A percentile compares a stretch with the other conserved stretches of the same genome.
These are phyloP conservation scores for Sebastes minor DNA, from an alignment of 2,797 vertebrate genomes.

Conservation along the genomic window DNA sequence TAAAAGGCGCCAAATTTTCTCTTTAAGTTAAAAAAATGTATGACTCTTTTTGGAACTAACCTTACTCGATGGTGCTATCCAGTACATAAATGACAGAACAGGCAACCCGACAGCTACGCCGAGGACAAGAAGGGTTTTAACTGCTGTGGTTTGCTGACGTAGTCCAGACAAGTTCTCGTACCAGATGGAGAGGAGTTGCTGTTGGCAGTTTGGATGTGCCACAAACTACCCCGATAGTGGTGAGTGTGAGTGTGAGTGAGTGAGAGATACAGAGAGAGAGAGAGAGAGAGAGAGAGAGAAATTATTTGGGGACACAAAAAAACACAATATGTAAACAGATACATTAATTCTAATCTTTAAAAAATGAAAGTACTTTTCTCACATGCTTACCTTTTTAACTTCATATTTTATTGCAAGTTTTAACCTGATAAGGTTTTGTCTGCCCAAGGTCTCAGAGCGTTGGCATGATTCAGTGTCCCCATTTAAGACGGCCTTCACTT, in stretches of 20 bases:
- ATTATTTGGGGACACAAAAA: background rate
- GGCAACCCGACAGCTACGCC: slow-evolving; percentile 90
- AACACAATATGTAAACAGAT: background rate
- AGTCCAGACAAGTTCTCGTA: slow-evolving; percentile 94
- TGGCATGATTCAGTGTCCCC: slow-evolving; percentile 84
- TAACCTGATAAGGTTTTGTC: slow-evolving; percentile 91
- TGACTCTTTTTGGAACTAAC: slow-evolving; percentile 77
- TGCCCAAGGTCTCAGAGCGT: slow-evolving; percentile 63
- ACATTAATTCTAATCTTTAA: background rate
- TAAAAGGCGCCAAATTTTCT: background rate
- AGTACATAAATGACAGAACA: slow-evolving; percentile 89
- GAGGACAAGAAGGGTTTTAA: slow-evolving; percentile 92
- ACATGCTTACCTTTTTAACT: slow-evolving; percentile 91
- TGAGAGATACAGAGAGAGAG: background rate
- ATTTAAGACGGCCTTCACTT: slow-evolving; percentile 94
- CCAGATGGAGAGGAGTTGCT: slow-evolving; percentile 97
- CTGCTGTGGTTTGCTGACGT: slow-evolving; percentile 89
- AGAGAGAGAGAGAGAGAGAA: background rate
- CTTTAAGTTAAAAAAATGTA: background rate
- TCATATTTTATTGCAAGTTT: slow-evolving; percentile 98
- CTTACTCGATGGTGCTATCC: slow-evolving; percentile 96
- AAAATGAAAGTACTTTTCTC: background rate
- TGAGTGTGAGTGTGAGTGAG: background rate
- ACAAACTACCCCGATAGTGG: slow-evolving; percentile 86
- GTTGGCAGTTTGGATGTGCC: slow-evolving; percentile 97